Conservation (phyloP, 2,797 vertebrate species). For the Chelon labrosus region DNA sequence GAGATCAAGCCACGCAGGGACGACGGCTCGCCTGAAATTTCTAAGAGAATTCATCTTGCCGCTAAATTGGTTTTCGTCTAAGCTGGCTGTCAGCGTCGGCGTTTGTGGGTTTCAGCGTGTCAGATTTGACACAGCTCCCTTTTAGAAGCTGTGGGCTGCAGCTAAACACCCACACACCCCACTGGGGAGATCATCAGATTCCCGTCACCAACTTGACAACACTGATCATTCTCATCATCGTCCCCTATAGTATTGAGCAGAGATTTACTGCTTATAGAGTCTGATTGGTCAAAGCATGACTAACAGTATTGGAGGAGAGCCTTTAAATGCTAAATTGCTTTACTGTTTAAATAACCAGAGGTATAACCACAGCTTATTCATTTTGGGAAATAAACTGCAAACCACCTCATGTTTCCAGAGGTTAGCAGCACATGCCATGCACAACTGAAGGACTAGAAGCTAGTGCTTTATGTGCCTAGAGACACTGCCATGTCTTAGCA, state of each 20-base stretch:
- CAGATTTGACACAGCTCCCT: constrained; percentile 70
- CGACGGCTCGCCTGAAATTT: constrained; percentile 40
- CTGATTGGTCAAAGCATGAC: constrained; percentile 58
- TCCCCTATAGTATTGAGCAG: constrained; percentile 31
- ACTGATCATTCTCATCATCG: constrained; percentile 67
- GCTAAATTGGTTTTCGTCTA: constrained; percentile 63
- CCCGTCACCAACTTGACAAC: constrained; percentile 66
- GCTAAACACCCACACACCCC: constrained; percentile 61
- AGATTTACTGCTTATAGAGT: constrained; percentile 44
- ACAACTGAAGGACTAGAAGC: constrained; percentile 33
- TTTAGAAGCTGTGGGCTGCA: constrained; percentile 60
- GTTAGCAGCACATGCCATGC: constrained; percentile 38
- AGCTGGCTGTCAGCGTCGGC: constrained; percentile 61
- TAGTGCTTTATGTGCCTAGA: constrained; percentile 32
- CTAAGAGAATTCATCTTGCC: constrained; percentile 47
- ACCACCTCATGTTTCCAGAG: constrained; percentile 20
- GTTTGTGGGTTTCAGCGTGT: constrained; percentile 66
- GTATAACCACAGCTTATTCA: constrained; percentile 1
- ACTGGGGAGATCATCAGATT: constrained; percentile 65
- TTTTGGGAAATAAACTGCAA: constrained; percentile 8
- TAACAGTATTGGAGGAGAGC: constrained; percentile 26
- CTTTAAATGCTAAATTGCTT: constrained; percentile 27
- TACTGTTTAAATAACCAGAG: constrained; percentile 25
- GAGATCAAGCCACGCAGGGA: constrained; percentile 25
- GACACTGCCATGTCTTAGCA: constrained; percentile 62